Base-by-base conservation (phyloP, 2,888 invertebrate species). In the Xylota sylvarum region DNA sequence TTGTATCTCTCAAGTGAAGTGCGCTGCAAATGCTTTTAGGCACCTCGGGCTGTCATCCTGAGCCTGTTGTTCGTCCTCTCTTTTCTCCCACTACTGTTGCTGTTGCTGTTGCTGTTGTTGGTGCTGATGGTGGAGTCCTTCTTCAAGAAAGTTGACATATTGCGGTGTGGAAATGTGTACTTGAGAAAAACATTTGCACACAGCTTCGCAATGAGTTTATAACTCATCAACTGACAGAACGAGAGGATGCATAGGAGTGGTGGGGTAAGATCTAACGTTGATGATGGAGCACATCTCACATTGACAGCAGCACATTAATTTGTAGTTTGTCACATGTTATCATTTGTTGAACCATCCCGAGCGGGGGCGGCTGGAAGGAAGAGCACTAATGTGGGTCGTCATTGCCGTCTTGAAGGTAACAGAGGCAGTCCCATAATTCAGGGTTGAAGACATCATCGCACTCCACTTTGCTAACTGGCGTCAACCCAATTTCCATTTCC, bases 401-500 rank as follows among this genome's bases (percentile, higher is more conserved):
- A 6, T 3, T 9, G 37, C 10, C 32, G 32, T 46, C 74, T 76
- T 46, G 23, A 65, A 64, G 64, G 43, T 43, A 43, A n/a, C 23
- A n/a, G n/a, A 46, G 46, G 58, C 56, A 35, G 58, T 65, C 3
- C 30, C 27, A 60, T 50, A 60, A 46, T 50, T 56, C 70, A 73
- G 79, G 80, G 74, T 74, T 74, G 48, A 52, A 80, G 50, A 70
- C 67, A 58, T 72, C 70, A 52, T 78, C 50, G 56, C 62, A 40
- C 67, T 69, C 60, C 19, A n/a, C 55, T 74, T 64, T 64, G 37
- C 37, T 7, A 52, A 50, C 79, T 80, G 74, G 69, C 64, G 35
- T 43, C 80, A 80, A 84, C 74, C 69, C 67, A 74, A 74, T 80
- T 84, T 79, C 64, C 74, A 74, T 84, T 80, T 84, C 74, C 84